Evolutionary conservation across 2,113 vertebrate species (phyloP), one percentile per base, ranked within the genome.

Genomic region (Hemiscyllium ocellatum): DNA sequence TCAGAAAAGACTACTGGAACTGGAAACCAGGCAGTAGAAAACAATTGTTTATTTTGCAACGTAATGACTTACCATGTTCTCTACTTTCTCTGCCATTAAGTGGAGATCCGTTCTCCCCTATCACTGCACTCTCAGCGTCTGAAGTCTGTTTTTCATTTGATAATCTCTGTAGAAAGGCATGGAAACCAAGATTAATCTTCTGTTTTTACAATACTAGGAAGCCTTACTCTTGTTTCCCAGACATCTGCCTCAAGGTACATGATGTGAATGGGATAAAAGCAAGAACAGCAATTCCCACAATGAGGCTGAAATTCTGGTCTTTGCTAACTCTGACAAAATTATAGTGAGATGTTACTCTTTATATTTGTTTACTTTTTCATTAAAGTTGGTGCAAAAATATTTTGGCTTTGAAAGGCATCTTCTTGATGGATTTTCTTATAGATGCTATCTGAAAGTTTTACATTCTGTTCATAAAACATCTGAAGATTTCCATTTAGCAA

Each of bases 71-170:
- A 99, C 99, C 98, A 0, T 98, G 98, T 96, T 99, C 99, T 0
- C 97, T 8, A 12, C 96, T 96, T 90, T 98, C 98, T 56, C 98
- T 97, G 95, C 97, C 97, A 91, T 97, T 69, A 0, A 96, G 96
- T 0, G 96, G 97, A 80, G 98, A 97, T 29, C 96, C 20, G 3
- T 95, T 97, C 96, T 99, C 98, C 0, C 97, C 98, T 1, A 97
- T 96, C 0, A 97, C 98, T 96, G 98, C 96, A 0, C 98, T 98
- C 97, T 99, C 98, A 0, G 98, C 99, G 96, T 99, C 99, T 0
- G 99, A 99, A 17, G 98, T 98, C 97, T 98, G 98, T 96, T 98
- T 99, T 96, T 99, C 99, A 95, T 98, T 98, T 1, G 98, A 98
- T 94, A 98, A 96, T 95, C 98, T 98, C 99, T 99, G 98, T 0